phyloP scores from a whole-genome alignment of 2,797 vertebrate species.

The Chaenodraco wilsoni region DNA sequence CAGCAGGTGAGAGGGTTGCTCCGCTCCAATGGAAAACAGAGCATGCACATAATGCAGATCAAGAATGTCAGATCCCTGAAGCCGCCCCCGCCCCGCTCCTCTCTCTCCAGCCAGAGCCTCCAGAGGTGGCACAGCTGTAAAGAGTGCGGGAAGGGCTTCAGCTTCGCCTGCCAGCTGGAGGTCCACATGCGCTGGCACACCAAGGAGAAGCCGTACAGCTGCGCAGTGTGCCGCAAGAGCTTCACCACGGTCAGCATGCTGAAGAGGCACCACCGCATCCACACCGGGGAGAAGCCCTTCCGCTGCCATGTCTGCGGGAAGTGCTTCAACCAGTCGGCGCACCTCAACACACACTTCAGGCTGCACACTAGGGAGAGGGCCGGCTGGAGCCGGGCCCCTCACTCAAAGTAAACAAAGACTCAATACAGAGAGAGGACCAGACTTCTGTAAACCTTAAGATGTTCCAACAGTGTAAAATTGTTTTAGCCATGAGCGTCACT shows the following conservation, averaged over 20 bases:
- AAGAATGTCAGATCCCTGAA: slow-evolving; percentile 54
- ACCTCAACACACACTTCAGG: slow-evolving; percentile 81
- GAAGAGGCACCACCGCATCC: slow-evolving; percentile 80
- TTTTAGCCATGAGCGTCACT: no score
- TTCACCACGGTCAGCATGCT: slow-evolving; percentile 81
- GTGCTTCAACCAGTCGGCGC: slow-evolving; percentile 80
- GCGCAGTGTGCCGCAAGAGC: slow-evolving; percentile 75
- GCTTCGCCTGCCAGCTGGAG: slow-evolving; percentile 80
- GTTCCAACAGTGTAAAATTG: neutral
- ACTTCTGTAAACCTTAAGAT: slow-evolving; percentile 21
- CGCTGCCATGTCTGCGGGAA: slow-evolving; percentile 79
- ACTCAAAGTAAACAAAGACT: slow-evolving; percentile 41
- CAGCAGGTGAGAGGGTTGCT: slow-evolving; percentile 34
- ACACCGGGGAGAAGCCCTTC: slow-evolving; percentile 80
- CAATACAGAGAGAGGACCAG: neutral
- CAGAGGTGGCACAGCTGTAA: slow-evolving; percentile 77
- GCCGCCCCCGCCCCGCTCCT: slow-evolving; percentile 29
- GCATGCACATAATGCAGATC: slow-evolving; percentile 30
- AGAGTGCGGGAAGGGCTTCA: slow-evolving; percentile 79
- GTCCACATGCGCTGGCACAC: slow-evolving; percentile 83
- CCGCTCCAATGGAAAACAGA: slow-evolving; percentile 49
- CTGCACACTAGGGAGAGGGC: slow-evolving; percentile 73
- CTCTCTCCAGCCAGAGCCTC: slow-evolving; percentile 54
- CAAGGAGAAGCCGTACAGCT: slow-evolving; percentile 81
- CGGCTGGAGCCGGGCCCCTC: slow-evolving; percentile 40